Conservation (phyloP, 2,888 invertebrate species). For the Harpalus rufipes region DNA sequence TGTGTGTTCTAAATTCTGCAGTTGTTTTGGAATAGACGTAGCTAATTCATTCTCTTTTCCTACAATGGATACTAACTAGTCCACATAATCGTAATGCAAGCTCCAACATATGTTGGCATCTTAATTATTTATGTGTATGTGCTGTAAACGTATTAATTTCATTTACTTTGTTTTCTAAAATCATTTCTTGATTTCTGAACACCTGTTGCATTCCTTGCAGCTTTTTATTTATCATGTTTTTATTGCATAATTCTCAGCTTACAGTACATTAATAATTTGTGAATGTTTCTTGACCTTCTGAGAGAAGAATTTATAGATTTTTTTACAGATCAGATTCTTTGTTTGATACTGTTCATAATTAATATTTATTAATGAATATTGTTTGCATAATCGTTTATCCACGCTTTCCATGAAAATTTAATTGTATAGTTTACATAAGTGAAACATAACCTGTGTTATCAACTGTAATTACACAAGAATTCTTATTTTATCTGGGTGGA, state of each 20-base stretch:
- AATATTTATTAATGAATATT: conserved; percentile 31
- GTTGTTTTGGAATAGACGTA: background rate
- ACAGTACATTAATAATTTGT: conserved; percentile 32
- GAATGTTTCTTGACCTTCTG: conserved; percentile 47
- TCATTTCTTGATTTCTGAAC: conserved; percentile 38
- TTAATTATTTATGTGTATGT: conserved; percentile 17
- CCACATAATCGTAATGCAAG: background rate
- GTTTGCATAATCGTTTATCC: conserved; percentile 10
- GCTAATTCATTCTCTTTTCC: background rate
- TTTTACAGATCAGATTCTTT: conserved; percentile 24
- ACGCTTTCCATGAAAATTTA: background rate
- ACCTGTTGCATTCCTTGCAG: conserved; percentile 40
- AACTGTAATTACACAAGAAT: too few relatives aligned
- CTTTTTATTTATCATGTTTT: conserved; percentile 43
- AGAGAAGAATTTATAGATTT: conserved; percentile 37
- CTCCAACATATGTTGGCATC: background rate
- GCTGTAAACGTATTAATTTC: conserved; percentile 12
- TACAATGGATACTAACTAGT: background rate
- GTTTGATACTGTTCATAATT: conserved; percentile 19
- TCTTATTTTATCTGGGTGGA: too few relatives aligned
- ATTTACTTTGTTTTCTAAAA: conserved; percentile 29
- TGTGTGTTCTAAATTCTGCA: background rate
- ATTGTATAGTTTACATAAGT: background rate
- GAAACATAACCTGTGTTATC: too few relatives aligned
- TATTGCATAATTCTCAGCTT: conserved; percentile 39